A percentile compares a stretch with the other conserved stretches of the same genome.
These are phyloP conservation scores for Amiota minor DNA, from an alignment of 2,888 invertebrate genomes.

Conservation along the genomic window DNA sequence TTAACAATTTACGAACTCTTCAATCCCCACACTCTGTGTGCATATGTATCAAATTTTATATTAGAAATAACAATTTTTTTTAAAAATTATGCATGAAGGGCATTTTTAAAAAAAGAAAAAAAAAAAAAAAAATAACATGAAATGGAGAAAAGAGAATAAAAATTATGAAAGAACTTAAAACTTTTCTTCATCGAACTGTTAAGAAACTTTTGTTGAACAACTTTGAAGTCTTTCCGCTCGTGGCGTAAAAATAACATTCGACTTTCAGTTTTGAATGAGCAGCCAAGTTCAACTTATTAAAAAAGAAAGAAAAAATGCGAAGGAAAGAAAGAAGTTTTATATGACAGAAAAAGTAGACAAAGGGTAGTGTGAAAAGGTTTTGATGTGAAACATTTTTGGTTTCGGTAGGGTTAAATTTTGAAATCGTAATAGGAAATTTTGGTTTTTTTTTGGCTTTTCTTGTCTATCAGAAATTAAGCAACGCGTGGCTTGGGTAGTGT, in stretches of 20 bases:
- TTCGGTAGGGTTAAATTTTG: too few species aligned
- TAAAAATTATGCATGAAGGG: background rate
- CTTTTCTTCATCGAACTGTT: conserved; percentile 7
- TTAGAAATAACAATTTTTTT: too few species aligned
- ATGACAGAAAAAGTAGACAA: background rate
- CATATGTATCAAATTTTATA: too few species aligned
- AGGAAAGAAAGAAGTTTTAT: background rate
- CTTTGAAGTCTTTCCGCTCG: conserved; percentile 50
- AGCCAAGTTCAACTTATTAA: background rate
- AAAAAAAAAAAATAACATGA: background rate
- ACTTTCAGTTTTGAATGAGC: conserved; percentile 54
- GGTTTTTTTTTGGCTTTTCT: background rate
- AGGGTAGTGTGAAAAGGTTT: background rate
- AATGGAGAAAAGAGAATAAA: background rate
- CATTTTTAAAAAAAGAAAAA: background rate
- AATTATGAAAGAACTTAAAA: background rate
- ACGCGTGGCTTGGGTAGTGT: too few species aligned
- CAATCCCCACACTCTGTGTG: too few species aligned
- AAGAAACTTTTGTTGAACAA: background rate
- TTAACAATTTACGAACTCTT: too few species aligned
- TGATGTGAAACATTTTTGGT: too few species aligned
- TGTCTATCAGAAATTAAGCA: too few species aligned
- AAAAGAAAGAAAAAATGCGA: background rate
- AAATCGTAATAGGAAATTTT: background rate
- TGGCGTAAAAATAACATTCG: conserved; percentile 66